Evolutionary conservation across 2,113 vertebrate genomes (phyloP).

Genomic region (Aphyosemion australe): DNA sequence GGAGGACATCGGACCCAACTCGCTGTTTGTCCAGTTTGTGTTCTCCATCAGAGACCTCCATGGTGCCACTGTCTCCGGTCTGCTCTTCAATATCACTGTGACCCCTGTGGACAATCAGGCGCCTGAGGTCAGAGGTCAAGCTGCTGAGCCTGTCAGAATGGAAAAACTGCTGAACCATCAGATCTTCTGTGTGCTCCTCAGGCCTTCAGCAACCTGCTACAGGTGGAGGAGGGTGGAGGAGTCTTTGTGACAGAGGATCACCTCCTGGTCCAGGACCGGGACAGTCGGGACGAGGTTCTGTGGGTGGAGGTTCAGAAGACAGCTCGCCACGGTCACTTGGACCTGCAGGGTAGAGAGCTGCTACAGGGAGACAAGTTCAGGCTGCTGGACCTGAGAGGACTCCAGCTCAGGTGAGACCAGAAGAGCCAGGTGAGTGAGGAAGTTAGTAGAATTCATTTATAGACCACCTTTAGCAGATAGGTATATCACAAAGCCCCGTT

Average conservation of each 20-base stretch:
- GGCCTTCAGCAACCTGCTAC: conserved; percentile 80
- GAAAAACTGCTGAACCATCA: neutral
- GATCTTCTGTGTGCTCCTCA: conserved; percentile 32
- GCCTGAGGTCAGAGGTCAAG: conserved; percentile 67
- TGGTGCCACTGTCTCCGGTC: conserved; percentile 69
- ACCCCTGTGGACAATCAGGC: conserved; percentile 78
- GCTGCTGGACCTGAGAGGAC: conserved; percentile 64
- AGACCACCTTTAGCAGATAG: too few relatives aligned
- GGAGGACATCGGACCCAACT: conserved; percentile 78
- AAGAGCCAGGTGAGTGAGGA: neutral
- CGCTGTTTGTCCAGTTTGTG: conserved; percentile 77
- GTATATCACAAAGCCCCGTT: too few relatives aligned
- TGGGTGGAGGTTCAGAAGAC: conserved; percentile 58
- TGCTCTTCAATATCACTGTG: conserved; percentile 80
- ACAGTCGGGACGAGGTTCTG: conserved; percentile 72
- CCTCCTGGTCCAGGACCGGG: conserved; percentile 75
- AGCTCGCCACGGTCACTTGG: conserved; percentile 54
- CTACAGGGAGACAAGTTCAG: conserved; percentile 64
- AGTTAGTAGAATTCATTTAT: too few relatives aligned
- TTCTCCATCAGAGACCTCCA: conserved; percentile 83
- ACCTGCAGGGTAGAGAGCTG: conserved; percentile 64
- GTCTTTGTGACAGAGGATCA: conserved; percentile 75
- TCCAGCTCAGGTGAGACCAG: conserved; percentile 58
- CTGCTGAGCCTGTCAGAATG: neutral
- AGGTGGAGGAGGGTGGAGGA: conserved; percentile 70